Evolutionary conservation across 2,888 invertebrate genomes (phyloP), one percentile per base, ranked within the genome.

Genomic region (Lasioglossum leucozonium): DNA sequence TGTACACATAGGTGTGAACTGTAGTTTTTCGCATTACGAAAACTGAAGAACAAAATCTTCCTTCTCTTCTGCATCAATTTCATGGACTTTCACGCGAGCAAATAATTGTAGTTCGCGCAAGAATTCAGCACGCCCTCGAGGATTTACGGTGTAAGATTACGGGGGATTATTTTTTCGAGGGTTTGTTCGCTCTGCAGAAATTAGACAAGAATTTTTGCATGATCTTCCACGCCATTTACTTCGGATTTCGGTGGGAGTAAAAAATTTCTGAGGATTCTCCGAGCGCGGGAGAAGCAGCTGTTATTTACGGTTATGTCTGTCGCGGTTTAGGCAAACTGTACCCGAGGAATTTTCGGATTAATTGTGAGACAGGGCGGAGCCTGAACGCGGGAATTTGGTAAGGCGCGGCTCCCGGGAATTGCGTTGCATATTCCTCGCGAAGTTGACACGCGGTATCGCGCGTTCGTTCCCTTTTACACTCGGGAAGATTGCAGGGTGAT

Each of bases 361-460:
- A 82, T 79, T 62, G 86, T 58, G 40, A 69, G 37, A 65, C 34
- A 34, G 6, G 26, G 16, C 55, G 74, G 26, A 69, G 67, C 77
- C 77, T 10, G 77, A 77, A 69, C 76, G 62, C 76, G 37, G 79
- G 72, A 72, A 47, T 67, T 65, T 30, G 65, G 34, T 18, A 34
- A 65, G 65, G 34, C 34, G 65, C 65, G 65, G 65, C 65, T 30
- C 51, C 34, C 65, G 34, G 34, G 65, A 34, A 65, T 65, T 34
- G 65, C 65, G 65, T 18, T 30, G 34, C 65, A 34, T 65, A 65
- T 65, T 65, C 34, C 34, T 30, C 65, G 65, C 65, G 34, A 34
- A 65, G 65, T 30, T 18, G 65, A 34, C 62, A 10, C 65, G 65
- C 10, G 13, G 26, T 26, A 58, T 51, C 51, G 51, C 51, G 51